Conservation (phyloP, 2,888 invertebrate species). For the Stenotaenia linearis region DNA sequence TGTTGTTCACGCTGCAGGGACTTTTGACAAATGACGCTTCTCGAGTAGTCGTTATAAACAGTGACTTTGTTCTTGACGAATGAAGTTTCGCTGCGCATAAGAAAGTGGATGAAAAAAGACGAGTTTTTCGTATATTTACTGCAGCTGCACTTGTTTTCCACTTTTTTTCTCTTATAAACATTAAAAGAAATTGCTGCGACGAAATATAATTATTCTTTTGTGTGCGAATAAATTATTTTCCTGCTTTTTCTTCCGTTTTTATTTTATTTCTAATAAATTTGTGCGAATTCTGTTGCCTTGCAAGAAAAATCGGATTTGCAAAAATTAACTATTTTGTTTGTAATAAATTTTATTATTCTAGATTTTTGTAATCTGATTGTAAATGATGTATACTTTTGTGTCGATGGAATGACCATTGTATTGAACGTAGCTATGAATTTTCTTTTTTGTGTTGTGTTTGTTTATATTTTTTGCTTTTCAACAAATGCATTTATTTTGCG, state of each 20-base stretch:
- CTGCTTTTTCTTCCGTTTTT: background rate
- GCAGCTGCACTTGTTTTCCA: background rate
- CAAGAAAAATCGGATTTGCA: too few relatives aligned
- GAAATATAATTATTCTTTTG: background rate
- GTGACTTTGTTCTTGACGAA: conserved; percentile 19
- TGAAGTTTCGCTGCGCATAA: background rate
- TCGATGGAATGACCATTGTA: background rate
- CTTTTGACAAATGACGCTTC: conserved; percentile 19
- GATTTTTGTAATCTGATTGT: too few relatives aligned
- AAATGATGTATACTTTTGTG: too few relatives aligned
- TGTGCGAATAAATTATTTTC: background rate
- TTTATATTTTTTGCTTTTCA: background rate
- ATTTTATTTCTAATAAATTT: too few relatives aligned
- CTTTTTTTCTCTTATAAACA: background rate
- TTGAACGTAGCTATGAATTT: background rate
- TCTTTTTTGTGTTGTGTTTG: background rate
- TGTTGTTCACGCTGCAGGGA: conserved; percentile 10
- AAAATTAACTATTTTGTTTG: too few relatives aligned
- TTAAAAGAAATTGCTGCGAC: background rate
- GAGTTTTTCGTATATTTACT: background rate
- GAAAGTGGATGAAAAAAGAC: background rate
- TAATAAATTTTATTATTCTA: too few relatives aligned
- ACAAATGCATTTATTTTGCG: background rate
- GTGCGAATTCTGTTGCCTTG: too few relatives aligned
- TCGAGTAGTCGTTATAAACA: conserved; percentile 11